Conservation (phyloP, 2,797 vertebrate species). For the Mormyrus proboscirostris region DNA sequence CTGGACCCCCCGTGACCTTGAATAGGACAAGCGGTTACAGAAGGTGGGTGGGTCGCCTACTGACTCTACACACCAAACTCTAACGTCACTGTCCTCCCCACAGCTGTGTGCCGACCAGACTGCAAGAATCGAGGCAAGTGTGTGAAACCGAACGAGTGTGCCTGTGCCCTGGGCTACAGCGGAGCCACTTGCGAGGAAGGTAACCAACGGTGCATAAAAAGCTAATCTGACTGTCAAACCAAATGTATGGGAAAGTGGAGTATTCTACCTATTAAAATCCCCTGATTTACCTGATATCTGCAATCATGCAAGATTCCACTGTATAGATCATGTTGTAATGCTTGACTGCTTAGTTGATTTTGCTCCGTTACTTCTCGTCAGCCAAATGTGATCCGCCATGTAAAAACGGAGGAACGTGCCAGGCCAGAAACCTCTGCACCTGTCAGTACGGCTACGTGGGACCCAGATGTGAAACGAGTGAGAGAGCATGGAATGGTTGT, state of each 20-base stretch:
- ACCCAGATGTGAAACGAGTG: slow-evolving; percentile 82
- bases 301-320: not conserved
- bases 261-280: not conserved
- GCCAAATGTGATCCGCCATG: slow-evolving; percentile 75
- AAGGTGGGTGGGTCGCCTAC: not conserved
- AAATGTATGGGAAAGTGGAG: not conserved
- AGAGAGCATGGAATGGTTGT: slow-evolving; percentile 38
- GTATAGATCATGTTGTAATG: not conserved
- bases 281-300: not conserved
- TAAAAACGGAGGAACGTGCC: slow-evolving; percentile 73
- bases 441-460: slow-evolving; percentile 86
- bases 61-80: not conserved
- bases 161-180: slow-evolving; percentile 67
- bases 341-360: not conserved
- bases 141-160: slow-evolving; percentile 70
- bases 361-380: slow-evolving; percentile 40
- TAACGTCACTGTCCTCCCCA: slow-evolving; percentile 12
- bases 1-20: not conserved
- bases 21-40: not conserved
- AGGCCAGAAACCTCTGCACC: slow-evolving; percentile 76
- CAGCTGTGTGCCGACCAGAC: slow-evolving; percentile 81
- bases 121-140: slow-evolving; percentile 83
- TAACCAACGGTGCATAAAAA: slow-evolving; percentile 43
- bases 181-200: slow-evolving; percentile 76
- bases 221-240: not conserved